Percentiles rank a stretch among this genome's conserved stretches.
phyloP scores from a whole-genome alignment of 2,113 vertebrate species.

The Dendropsophus ebraccatus region DNA sequence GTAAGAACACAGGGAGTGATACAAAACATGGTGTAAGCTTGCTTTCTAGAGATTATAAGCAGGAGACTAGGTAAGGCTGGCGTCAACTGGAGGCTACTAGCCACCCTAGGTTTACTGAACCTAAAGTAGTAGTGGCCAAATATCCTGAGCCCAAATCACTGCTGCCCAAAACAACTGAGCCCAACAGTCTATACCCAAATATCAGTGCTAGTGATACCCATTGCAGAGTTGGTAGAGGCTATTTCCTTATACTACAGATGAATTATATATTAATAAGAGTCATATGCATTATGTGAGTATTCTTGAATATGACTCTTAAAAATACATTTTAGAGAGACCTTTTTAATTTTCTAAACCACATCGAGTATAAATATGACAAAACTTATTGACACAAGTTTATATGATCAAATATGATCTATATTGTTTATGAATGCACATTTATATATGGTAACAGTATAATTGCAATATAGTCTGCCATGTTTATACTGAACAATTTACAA shows the following conservation, averaged over 20 bases:
- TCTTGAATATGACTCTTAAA: constrained; percentile 28
- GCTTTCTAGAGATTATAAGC: too few species aligned
- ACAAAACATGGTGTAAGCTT: neutral
- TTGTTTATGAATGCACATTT: neutral
- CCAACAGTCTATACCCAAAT: constrained; percentile 9
- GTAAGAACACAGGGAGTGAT: neutral
- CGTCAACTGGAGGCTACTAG: too few species aligned
- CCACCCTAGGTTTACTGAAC: too few species aligned
- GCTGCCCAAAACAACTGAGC: neutral
- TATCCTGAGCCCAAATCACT: constrained; percentile 1
- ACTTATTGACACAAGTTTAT: neutral
- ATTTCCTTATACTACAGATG: neutral
- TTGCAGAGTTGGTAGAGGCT: neutral
- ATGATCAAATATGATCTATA: neutral
- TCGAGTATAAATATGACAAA: constrained; percentile 38
- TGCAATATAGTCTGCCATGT: constrained; percentile 5
- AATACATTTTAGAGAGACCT: constrained; percentile 60
- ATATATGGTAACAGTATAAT: neutral
- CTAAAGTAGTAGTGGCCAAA: neutral
- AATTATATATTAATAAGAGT: constrained; percentile 28
- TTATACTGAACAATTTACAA: neutral
- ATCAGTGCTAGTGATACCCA: neutral
- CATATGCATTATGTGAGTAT: neutral
- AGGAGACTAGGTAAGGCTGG: neutral
- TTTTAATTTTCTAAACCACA: constrained; percentile 59